Percentiles rank a stretch among this genome's conserved stretches.
phyloP scores from a whole-genome alignment of 2,888 invertebrate species.

The Xanthorhoe designata region DNA sequence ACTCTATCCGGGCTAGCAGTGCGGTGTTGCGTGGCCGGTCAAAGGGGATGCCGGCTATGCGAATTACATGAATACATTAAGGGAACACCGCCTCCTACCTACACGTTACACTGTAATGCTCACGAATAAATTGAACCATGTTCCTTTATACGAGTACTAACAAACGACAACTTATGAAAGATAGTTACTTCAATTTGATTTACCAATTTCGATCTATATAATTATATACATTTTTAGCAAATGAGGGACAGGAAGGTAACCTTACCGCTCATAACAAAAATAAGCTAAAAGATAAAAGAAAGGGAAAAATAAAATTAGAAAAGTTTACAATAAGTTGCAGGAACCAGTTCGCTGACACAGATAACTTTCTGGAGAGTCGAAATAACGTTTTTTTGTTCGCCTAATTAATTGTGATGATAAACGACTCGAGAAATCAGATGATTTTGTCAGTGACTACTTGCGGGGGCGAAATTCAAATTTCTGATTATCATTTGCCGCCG shows the following conservation, averaged over 20 bases:
- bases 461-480: conserved; percentile 82
- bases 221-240: conserved; percentile 59
- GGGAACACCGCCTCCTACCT: conserved; percentile 79
- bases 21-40: conserved; percentile 85
- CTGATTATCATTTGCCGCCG: conserved; percentile 80
- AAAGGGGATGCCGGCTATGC: conserved; percentile 85
- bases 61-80: conserved; percentile 86
- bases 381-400: conserved; percentile 72
- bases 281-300: conserved; percentile 40
- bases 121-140: conserved; percentile 82
- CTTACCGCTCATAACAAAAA: conserved; percentile 43
- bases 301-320: conserved; percentile 45
- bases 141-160: conserved; percentile 57
- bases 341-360: conserved; percentile 63
- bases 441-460: conserved; percentile 73
- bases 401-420: conserved; percentile 80
- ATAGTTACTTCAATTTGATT: conserved; percentile 44
- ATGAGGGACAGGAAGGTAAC: conserved; percentile 48
- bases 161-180: too few species aligned
- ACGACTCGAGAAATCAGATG: conserved; percentile 79
- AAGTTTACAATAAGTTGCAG: conserved; percentile 56
- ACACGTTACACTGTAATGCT: conserved; percentile 83
- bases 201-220: conserved; percentile 52
- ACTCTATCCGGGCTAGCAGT: conserved; percentile 79
- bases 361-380: conserved; percentile 60